phyloP scores from a whole-genome alignment of 2,888 invertebrate species.

The Nomada fucata region DNA sequence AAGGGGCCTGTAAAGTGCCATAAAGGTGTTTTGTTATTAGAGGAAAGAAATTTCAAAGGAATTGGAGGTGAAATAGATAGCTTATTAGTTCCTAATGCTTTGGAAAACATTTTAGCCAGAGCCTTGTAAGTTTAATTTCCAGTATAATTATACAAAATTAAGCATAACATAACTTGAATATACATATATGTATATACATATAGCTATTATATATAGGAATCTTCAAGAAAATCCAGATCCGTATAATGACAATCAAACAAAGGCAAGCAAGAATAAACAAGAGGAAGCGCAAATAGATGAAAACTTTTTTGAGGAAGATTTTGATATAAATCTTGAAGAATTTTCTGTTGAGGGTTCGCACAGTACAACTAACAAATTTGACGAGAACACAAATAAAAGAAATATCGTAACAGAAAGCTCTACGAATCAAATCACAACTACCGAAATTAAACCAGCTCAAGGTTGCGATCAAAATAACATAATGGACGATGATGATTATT shows the following conservation, averaged over 20 bases:
- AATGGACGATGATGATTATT: slow-evolving; percentile 72
- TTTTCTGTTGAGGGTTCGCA: slow-evolving; percentile 39
- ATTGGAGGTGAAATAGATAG: slow-evolving; percentile 91
- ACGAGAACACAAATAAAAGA: background rate
- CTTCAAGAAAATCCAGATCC: slow-evolving; percentile 85
- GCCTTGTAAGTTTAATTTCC: slow-evolving; percentile 83
- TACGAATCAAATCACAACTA: background rate
- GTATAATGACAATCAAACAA: slow-evolving; percentile 69
- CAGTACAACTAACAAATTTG: background rate
- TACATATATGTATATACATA: background rate
- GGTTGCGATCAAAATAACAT: background rate
- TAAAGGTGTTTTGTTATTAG: slow-evolving; percentile 88
- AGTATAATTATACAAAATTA: background rate
- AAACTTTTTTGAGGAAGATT: slow-evolving; percentile 59
- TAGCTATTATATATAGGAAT: slow-evolving; percentile 74
- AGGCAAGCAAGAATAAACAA: slow-evolving; percentile 35
- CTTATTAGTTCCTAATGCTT: slow-evolving; percentile 86
- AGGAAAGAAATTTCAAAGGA: slow-evolving; percentile 86
- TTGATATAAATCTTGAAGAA: slow-evolving; percentile 74
- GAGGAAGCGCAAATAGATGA: slow-evolving; percentile 3
- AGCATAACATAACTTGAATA: background rate
- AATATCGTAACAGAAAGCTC: background rate
- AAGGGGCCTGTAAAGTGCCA: slow-evolving; percentile 90
- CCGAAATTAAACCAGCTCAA: background rate
- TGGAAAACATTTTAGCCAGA: slow-evolving; percentile 87